phyloP scores from a whole-genome alignment of 2,113 vertebrate species.

The Chionis minor region DNA sequence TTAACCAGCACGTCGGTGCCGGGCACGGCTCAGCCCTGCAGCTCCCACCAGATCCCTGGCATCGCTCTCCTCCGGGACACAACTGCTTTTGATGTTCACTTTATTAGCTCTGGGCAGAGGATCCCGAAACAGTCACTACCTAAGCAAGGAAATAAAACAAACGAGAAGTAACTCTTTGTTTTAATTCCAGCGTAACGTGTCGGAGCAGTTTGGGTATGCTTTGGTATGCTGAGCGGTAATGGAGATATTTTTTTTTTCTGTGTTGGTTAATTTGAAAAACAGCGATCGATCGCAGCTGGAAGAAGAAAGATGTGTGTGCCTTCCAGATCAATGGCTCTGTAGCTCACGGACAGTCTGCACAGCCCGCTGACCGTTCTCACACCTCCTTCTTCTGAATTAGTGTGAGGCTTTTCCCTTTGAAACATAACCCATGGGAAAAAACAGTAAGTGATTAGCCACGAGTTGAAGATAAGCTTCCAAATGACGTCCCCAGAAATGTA shows the following conservation, averaged over 20 bases:
- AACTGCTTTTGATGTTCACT: conserved; percentile 4
- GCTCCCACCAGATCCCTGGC: not conserved
- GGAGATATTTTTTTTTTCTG: not conserved
- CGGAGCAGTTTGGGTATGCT: conserved; percentile 14
- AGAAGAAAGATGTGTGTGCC: not conserved
- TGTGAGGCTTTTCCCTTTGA: not conserved
- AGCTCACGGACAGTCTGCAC: not conserved
- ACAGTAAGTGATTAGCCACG: not conserved
- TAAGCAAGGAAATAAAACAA: conserved; percentile 40
- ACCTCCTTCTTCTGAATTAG: not conserved
- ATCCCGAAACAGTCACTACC: not conserved
- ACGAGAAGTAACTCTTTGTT: conserved; percentile 37
- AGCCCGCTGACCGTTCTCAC: not conserved
- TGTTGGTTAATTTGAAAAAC: not conserved
- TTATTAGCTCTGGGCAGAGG: not conserved
- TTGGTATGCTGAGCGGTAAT: conserved; percentile 13
- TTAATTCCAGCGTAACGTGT: conserved; percentile 12
- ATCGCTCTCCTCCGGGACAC: not conserved
- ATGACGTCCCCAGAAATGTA: not conserved
- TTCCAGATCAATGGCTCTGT: not conserved
- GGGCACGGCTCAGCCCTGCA: not conserved
- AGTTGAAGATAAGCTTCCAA: not conserved
- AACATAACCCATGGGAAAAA: not conserved
- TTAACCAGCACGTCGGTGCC: not conserved
- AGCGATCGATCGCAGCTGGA: not conserved